Percentiles rank a stretch among this genome's conserved stretches.
Conservation (phyloP, 2,797 vertebrate species). For the Acrossocheilus wenchowensis region DNA sequence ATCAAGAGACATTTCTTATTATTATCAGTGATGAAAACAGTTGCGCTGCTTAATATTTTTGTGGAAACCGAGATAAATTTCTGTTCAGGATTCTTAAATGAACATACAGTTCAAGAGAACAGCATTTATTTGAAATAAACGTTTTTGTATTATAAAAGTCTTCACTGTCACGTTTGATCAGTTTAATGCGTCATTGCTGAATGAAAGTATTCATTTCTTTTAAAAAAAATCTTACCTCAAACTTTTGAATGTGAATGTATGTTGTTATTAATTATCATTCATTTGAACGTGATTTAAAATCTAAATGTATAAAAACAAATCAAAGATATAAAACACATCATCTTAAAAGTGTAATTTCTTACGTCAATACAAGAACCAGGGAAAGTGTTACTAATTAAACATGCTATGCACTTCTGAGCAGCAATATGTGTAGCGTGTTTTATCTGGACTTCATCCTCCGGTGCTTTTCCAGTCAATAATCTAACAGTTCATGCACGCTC, state of each 20-base stretch:
- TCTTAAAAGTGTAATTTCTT: neutral
- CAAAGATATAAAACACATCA: neutral
- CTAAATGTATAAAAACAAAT: neutral
- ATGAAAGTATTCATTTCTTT: too few relatives aligned
- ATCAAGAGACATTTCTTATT: neutral
- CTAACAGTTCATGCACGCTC: constrained; percentile 40
- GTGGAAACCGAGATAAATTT: neutral
- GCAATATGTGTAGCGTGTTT: neutral
- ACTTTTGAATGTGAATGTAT: too few relatives aligned
- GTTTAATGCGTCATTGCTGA: neutral
- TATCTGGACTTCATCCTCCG: constrained; percentile 7
- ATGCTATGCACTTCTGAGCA: neutral
- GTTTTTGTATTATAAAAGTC: neutral
- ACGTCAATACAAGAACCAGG: neutral
- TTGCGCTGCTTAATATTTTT: neutral
- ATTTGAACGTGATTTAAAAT: neutral
- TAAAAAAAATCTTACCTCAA: too few relatives aligned
- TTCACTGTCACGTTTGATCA: neutral
- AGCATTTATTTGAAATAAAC: neutral
- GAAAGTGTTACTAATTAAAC: neutral
- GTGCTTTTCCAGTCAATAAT: constrained; percentile 28
- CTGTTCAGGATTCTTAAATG: neutral
- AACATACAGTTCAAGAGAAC: neutral
- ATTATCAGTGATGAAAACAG: neutral
- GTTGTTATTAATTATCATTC: neutral